phyloP scores from a whole-genome alignment of 2,113 vertebrate genomes.

The Plotosus lineatus region DNA sequence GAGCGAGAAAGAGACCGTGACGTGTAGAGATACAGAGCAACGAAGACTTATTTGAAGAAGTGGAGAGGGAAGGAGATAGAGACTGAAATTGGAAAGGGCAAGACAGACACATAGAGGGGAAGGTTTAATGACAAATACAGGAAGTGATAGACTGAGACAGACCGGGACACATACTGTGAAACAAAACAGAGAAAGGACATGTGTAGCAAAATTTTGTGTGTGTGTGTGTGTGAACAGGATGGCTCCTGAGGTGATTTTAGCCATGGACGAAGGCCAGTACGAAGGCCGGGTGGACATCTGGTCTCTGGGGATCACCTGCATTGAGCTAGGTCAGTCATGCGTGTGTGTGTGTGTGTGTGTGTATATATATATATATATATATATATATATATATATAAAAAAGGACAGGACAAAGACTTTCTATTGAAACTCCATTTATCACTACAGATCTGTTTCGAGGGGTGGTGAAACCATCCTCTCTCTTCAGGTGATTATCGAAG shows the following conservation, averaged over 20 bases:
- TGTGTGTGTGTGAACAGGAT: constrained; percentile 79
- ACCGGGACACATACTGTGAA: neutral
- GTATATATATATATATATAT: no score
- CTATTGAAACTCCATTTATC: no score
- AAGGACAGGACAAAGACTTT: no score
- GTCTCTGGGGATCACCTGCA: constrained; percentile 98
- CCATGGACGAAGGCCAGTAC: constrained; percentile 98
- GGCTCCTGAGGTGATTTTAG: constrained; percentile 98
- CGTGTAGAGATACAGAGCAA: no score
- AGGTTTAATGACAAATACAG: neutral
- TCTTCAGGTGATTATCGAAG: no score
- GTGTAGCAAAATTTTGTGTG: neutral
- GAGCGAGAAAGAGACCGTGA: no score
- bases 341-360: neutral
- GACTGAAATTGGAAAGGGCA: neutral
- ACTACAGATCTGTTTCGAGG: no score
- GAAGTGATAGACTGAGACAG: neutral
- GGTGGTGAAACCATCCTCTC: no score
- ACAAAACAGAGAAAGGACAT: neutral
- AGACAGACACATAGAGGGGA: neutral
- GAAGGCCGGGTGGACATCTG: constrained; percentile 97
- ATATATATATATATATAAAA: no score
- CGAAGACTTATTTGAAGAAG: no score
- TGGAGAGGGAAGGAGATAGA: no score
- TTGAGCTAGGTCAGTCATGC: constrained; percentile 87